phyloP scores from a whole-genome alignment of 2,113 vertebrate species.

The Rousettus leschenaultii region DNA sequence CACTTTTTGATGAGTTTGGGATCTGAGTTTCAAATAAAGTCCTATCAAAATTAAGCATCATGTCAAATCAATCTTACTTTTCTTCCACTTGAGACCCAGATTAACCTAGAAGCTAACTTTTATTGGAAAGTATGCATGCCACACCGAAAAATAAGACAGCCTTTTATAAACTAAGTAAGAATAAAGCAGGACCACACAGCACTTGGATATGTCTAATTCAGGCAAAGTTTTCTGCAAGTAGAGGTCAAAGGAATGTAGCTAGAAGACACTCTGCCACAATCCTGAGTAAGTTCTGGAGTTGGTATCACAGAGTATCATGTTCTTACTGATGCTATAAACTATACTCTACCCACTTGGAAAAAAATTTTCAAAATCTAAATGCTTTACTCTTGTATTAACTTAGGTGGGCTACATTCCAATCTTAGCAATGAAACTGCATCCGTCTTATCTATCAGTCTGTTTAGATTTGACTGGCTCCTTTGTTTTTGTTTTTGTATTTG shows the following conservation, averaged over 20 bases:
- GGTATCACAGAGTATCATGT: not conserved
- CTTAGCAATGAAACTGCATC: not conserved
- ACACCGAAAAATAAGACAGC: not conserved
- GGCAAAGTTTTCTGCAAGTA: not conserved
- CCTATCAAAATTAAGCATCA: conserved; percentile 77
- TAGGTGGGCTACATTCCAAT: not conserved
- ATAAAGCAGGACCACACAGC: not conserved
- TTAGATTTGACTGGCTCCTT: conserved; percentile 31
- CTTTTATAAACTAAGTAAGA: conserved; percentile 47
- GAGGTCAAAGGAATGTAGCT: not conserved
- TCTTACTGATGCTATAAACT: conserved; percentile 7
- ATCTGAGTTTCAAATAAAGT: conserved; percentile 78
- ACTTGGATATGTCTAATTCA: not conserved
- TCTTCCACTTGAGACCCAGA: conserved; percentile 61
- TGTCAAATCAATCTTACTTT: conserved; percentile 71
- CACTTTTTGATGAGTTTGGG: conserved; percentile 78
- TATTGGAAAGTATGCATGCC: conserved; percentile 45
- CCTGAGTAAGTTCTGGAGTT: not conserved
- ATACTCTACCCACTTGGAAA: not conserved
- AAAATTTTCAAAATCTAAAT: not conserved
- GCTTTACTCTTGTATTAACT: conserved; percentile 1
- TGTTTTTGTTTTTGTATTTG: conserved; percentile 2
- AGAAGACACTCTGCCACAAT: not conserved
- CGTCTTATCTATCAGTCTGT: not conserved
- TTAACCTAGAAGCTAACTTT: conserved; percentile 53